phyloP scores from a whole-genome alignment of 2,888 invertebrate genomes.

The Eupithecia exiguata region DNA sequence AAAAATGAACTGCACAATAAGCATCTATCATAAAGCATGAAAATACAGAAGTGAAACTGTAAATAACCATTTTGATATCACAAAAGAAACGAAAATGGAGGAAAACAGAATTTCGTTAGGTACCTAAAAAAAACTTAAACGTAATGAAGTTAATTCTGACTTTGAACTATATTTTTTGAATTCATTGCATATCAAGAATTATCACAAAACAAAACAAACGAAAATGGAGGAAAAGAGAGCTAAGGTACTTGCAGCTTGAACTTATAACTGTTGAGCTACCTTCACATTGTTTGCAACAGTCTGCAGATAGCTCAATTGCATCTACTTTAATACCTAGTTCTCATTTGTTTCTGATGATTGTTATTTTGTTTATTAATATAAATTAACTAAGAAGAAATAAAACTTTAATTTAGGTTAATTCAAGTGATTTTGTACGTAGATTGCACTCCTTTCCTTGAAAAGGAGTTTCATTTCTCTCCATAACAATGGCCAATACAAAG shows the following conservation, averaged over 20 bases:
- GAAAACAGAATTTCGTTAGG: not conserved
- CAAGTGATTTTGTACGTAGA: not conserved
- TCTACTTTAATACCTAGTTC: no score
- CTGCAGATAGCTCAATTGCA: no score
- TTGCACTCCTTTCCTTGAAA: not conserved
- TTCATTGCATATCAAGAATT: not conserved
- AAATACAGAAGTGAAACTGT: not conserved
- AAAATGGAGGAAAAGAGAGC: no score
- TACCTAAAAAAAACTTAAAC: no score
- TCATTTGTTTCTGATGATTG: no score
- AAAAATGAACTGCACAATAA: conserved; percentile 19
- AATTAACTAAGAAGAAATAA: not conserved
- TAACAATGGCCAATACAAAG: not conserved
- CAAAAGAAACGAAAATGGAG: not conserved
- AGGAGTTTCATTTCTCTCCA: not conserved
- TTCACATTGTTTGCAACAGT: no score
- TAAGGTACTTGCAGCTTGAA: no score
- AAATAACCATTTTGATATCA: not conserved
- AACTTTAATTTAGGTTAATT: not conserved
- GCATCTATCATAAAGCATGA: not conserved
- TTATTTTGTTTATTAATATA: no score
- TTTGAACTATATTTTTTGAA: not conserved
- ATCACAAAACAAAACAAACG: no score
- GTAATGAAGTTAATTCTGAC: not conserved
- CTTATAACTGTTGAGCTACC: no score